Base-by-base conservation (phyloP, 64 coral and sea anemone genomes). In the Porites lutea region DNA sequence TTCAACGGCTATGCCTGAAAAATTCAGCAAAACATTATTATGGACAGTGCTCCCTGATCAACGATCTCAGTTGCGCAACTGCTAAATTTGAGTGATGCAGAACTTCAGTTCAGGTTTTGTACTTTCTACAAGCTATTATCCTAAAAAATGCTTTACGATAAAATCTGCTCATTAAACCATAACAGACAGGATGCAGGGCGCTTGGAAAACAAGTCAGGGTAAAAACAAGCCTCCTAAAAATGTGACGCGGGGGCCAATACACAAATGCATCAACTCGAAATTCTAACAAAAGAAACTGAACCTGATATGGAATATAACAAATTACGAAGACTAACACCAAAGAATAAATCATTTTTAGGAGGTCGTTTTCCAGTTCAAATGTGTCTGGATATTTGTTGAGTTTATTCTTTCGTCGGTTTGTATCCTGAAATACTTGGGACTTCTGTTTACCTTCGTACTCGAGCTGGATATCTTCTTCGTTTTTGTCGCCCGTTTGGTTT, bases 151-250 rank as follows among this genome's bases (percentile, higher is more conserved):
- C 86, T 69, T 65, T 94, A 0, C 71, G 71, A 83, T 94, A 94
- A 64, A 94, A 94, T 16, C 52, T 82, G 37, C 86, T 94, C 92
- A 89, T 94, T 47, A 82, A 66, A 15, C 92, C 92, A 54, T 94
- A 94, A 59, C 74, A 82, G 0, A 94, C 18, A 4, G 92, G 92
- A 55, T 94, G 92, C 54, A 94, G 57, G 6, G 92, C 86, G 12
- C 78, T 82, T 14, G 92, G 92, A 3, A 89, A 64, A 21, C 77
- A 74, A 3, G 92, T 77, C n/a, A 89, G 79, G 7, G 60, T 47
- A 19, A 82, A 65, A 3, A 74, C 47, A 53, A 79, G 46, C 21
- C 23, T 80, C 3, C 63, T 43, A 19, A 74, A 71, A 66, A 71
- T 54, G 45, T 74, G 48, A 13, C 71, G 66, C 37, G 82, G 69